Conservation (phyloP, 2,888 invertebrate species). For the Cryptus viduatorius region DNA sequence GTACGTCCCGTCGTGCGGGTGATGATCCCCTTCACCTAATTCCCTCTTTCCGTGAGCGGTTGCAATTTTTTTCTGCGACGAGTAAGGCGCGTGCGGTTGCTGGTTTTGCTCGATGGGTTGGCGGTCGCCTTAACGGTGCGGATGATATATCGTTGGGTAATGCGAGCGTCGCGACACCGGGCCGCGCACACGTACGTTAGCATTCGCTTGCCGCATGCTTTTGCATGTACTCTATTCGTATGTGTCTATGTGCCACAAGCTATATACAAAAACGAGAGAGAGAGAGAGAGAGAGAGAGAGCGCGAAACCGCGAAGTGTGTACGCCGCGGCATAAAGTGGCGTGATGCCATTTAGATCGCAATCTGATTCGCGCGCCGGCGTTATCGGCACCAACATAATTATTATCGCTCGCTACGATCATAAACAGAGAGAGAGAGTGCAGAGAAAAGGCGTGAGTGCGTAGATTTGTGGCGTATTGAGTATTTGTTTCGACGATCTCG, state of each 20-base stretch:
- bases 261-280: background rate
- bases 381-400: constrained; percentile 70
- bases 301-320: constrained; percentile 43
- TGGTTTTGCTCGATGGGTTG: constrained; percentile 60
- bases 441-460: constrained; percentile 29
- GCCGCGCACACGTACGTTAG: constrained; percentile 18
- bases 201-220: constrained; percentile 10
- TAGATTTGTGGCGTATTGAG: background rate
- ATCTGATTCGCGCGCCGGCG: constrained; percentile 66
- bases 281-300: background rate
- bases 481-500: background rate
- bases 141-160: constrained; percentile 69
- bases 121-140: constrained; percentile 55
- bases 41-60: constrained; percentile 75
- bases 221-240: background rate
- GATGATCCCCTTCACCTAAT: constrained; percentile 75
- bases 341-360: constrained; percentile 71
- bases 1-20: constrained; percentile 69
- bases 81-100: constrained; percentile 50
- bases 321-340: constrained; percentile 66
- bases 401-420: constrained; percentile 64
- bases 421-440: constrained; percentile 46
- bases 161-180: constrained; percentile 57
- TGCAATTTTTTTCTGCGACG: constrained; percentile 75
- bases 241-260: background rate